Base-by-base conservation (phyloP, 2,113 vertebrate genomes). In the Corydoras maculifer region DNA sequence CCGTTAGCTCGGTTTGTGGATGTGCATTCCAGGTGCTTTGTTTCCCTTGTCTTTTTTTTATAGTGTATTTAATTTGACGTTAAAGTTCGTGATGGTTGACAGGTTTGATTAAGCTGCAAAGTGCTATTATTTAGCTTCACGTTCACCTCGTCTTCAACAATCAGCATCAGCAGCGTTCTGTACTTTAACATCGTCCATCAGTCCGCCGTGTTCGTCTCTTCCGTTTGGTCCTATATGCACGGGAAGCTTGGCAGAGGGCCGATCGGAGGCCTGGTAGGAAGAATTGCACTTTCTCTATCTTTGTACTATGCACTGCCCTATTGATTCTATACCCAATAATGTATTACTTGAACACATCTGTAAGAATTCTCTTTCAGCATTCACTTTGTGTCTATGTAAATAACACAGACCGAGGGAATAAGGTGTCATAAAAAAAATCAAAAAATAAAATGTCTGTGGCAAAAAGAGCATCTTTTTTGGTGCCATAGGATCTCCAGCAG, bases 271-370 rank as follows among this genome's bases (percentile, higher is more conserved):
- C 91, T 87, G 90, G 89, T 91, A 94, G 93, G 91, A 95, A 93
- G 93, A 94, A 93, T 94, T 98, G 97, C 96, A 98, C 96, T 98
- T 97, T 99, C 91, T 94, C 90, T 93, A 93, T 92, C 94, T 98
- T 98, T 98, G 93, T 99, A 98, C 95, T 99, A 98, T 99, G 97
- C 96, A 99, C 96, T 94, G 94, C 94, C 96, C 96, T 97, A 94
- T 96, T 99, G 96, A 99, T 98, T 98, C 95, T 94, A 91, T 88
- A 94, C 91, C 93, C 92, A 93, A 91, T 93, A 92, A 93, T 88
- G 85, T 94, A 93, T 92, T 95, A 98, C 94, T 97, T 97, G 94
- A 97, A 98, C 90, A 91, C 91, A 92, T 94, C 90, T 91, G 87
- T 93, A 91, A 90, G 85, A 92, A 92, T 90, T 69, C 86, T 90